Evolutionary conservation across 2,113 vertebrate genomes (phyloP).

Genomic region (Mustela nigripes): DNA sequence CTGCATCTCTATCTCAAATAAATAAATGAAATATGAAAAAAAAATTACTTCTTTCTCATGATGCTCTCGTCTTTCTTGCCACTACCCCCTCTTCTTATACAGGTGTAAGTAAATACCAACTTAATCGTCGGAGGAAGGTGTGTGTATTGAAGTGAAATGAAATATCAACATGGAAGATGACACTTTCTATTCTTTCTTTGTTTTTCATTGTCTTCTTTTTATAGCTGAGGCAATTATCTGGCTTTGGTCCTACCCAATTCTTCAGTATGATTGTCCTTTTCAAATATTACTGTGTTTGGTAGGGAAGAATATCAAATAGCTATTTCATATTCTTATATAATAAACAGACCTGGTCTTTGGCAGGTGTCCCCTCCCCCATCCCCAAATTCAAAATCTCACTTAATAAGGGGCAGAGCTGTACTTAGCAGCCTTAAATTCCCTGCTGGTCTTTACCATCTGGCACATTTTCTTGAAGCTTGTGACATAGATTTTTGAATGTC

Average conservation of each 20-base stretch:
- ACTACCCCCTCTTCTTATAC: background rate
- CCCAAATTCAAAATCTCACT: constrained; percentile 31
- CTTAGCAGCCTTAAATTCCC: constrained; percentile 54
- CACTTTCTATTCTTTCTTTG: background rate
- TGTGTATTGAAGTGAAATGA: background rate
- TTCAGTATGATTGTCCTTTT: background rate
- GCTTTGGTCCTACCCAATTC: background rate
- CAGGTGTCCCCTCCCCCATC: background rate
- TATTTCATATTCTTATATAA: constrained; percentile 32
- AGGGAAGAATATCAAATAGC: background rate
- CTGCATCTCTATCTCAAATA: background rate
- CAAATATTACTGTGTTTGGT: background rate
- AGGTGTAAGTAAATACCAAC: background rate
- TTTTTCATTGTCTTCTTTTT: background rate
- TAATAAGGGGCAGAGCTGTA: constrained; percentile 45
- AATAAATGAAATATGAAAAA: background rate
- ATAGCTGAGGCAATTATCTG: background rate
- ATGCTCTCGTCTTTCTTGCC: background rate
- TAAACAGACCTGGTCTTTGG: background rate
- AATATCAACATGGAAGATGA: background rate
- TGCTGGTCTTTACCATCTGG: constrained; percentile 65
- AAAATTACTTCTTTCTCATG: background rate
- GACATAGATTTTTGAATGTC: constrained; percentile 76
- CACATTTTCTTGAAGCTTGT: constrained; percentile 59
- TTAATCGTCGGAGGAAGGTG: background rate